Evolutionary conservation across 2,797 vertebrate species (phyloP), one percentile per base, ranked within the genome.

Genomic region (Tiaroga cobitis): DNA sequence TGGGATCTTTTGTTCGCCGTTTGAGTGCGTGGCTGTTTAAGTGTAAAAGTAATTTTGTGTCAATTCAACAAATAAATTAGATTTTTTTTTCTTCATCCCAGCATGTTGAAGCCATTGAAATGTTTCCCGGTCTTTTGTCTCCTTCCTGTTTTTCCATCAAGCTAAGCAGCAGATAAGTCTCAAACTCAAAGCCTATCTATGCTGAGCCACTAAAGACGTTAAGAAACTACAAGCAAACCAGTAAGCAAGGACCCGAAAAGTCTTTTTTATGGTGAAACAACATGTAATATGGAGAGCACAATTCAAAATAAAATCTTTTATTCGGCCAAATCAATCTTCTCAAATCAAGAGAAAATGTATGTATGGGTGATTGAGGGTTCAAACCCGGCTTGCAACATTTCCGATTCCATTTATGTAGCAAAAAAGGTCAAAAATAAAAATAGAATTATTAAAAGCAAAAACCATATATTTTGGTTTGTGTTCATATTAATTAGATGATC

Each of bases 31-130:
- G 86, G 86, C 90, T 90, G 90, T 92, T 92, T 87, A 82, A 89
- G 63, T 80, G 81, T 80, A 85, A 91, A 90, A 92, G 91, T 90
- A 88, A 93, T 95, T 93, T 91, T 91, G 93, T 92, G 94, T 94
- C 94, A 94, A 90, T 90, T 92, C 92, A 92, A 94, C 93, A 94
- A 94, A 95, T 91, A 94, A 90, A 90, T 90, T 68, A 85, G 73
- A 85, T 84, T 86, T 80, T 74, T 70, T 87, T 76, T 46, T 91
- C 59, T 92, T 89, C 91, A 93, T 73, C 51, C 91, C 85, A 88
- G 93, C 92, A 93, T 93, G 93, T 89, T 90, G 89, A 88, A 92
- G 91, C 92, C 92, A 91, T 93, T 94, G 87, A 90, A 91, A 93
- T 93, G 92, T 94, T 94, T 93, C 91, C 88, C 83, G 88, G 87